Evolutionary conservation across 2,888 invertebrate species (phyloP).

Genomic region (Tortricodes alternella): DNA sequence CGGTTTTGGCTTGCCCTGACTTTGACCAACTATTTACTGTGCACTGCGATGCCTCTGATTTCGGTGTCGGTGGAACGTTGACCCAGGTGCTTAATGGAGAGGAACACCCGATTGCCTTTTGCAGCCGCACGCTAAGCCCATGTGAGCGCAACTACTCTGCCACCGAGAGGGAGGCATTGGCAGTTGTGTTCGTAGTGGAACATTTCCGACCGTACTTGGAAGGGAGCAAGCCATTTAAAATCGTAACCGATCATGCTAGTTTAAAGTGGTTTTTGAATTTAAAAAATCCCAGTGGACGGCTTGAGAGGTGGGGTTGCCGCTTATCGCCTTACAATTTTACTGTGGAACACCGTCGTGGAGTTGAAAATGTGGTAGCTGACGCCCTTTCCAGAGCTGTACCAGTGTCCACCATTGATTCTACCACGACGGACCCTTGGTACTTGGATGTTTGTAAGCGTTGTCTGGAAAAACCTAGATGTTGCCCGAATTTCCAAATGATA

Average conservation of each 20-base stretch:
- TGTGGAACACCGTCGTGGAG: neutral
- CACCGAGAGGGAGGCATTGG: neutral
- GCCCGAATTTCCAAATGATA: neutral
- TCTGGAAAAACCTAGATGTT: neutral
- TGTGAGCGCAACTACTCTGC: neutral
- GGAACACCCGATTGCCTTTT: neutral
- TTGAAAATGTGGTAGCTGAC: neutral
- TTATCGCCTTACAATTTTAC: neutral
- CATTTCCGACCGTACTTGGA: neutral
- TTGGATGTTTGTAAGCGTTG: neutral
- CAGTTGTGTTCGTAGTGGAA: neutral
- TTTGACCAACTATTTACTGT: neutral
- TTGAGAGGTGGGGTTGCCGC: neutral
- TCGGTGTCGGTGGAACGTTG: neutral
- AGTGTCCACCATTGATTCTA: neutral
- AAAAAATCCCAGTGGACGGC: neutral
- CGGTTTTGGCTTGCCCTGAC: neutral
- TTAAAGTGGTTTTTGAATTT: neutral
- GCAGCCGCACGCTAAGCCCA: neutral
- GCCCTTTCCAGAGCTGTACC: neutral
- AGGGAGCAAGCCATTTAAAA: neutral
- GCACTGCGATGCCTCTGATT: neutral
- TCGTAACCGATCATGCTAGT: neutral
- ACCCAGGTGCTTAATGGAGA: neutral
- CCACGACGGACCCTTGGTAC: neutral